Percentiles rank a stretch among this genome's conserved stretches.
phyloP scores from a whole-genome alignment of 1,140 invertebrate genomes.

The Drosophila orena region DNA sequence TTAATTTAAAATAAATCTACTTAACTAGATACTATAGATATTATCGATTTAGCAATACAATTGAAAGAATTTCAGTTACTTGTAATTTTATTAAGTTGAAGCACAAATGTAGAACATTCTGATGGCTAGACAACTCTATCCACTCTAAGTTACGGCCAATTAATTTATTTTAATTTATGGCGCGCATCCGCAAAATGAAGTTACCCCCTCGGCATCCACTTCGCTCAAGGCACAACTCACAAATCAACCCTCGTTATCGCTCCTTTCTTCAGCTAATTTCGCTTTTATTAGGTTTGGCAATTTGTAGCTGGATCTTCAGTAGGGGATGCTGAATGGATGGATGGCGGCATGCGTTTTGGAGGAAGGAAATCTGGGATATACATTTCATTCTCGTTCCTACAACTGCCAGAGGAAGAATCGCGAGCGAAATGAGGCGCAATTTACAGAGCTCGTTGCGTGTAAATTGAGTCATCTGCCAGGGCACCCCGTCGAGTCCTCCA shows the following conservation, averaged over 20 bases:
- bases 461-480: conserved; percentile 79
- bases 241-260: conserved; percentile 25
- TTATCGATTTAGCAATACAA: no score
- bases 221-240: conserved; percentile 2
- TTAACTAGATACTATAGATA: neutral
- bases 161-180: conserved; percentile 47
- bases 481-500: conserved; percentile 43
- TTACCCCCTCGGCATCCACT: conserved; percentile 11
- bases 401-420: conserved; percentile 78
- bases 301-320: conserved; percentile 41
- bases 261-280: conserved; percentile 63
- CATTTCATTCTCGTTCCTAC: conserved; percentile 44
- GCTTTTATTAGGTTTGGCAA: conserved; percentile 75
- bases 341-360: conserved; percentile 1
- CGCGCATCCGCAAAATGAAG: conserved; percentile 25
- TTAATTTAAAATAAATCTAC: no score
- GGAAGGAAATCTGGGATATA: conserved; percentile 35
- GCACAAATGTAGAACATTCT: neutral
- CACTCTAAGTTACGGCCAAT: conserved; percentile 27
- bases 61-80: no score
- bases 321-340: conserved; percentile 10
- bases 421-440: conserved; percentile 77
- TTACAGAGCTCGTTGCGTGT: conserved; percentile 80
- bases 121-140: neutral
- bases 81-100: no score